These are phyloP conservation scores for Australoheros facetus DNA, from an alignment of 2,797 vertebrate genomes.

Conservation along the genomic window DNA sequence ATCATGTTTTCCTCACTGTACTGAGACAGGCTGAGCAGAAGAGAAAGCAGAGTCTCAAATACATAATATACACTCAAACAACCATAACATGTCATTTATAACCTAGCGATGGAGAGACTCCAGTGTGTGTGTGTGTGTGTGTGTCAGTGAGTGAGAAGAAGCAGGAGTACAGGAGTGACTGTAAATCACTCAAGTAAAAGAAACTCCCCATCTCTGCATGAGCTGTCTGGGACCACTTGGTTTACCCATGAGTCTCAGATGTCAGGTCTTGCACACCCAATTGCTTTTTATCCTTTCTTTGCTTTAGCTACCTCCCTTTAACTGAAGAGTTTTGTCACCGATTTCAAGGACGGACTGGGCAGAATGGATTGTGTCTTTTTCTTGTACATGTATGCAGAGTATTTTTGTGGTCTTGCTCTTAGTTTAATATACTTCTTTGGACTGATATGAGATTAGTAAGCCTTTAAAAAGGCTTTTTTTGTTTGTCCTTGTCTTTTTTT, in stretches of 20 bases:
- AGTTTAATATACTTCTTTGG: neutral
- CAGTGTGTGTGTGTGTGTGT: neutral
- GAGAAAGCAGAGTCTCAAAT: conserved; percentile 2
- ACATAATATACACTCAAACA: conserved; percentile 17
- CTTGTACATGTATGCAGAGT: neutral
- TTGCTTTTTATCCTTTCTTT: conserved; percentile 8
- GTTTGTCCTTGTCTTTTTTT: neutral
- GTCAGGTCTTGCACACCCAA: conserved; percentile 27
- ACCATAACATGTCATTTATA: conserved; percentile 2
- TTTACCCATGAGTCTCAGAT: conserved; percentile 57
- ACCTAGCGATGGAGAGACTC: conserved; percentile 1
- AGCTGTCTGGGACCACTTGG: conserved; percentile 15
- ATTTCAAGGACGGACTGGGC: neutral
- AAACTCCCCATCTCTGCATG: conserved; percentile 29
- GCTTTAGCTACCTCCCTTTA: neutral
- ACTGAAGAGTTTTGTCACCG: neutral
- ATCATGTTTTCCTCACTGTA: conserved; percentile 99
- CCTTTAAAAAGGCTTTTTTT: neutral
- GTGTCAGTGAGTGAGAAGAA: conserved; percentile 22
- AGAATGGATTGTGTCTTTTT: neutral
- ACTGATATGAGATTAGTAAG: neutral
- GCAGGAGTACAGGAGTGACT: conserved; percentile 20
- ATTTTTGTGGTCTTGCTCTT: neutral
- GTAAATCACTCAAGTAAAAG: conserved; percentile 53
- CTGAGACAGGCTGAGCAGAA: conserved; percentile 88